Base-by-base conservation (phyloP, 2,888 invertebrate species). In the Conistra vaccinii region DNA sequence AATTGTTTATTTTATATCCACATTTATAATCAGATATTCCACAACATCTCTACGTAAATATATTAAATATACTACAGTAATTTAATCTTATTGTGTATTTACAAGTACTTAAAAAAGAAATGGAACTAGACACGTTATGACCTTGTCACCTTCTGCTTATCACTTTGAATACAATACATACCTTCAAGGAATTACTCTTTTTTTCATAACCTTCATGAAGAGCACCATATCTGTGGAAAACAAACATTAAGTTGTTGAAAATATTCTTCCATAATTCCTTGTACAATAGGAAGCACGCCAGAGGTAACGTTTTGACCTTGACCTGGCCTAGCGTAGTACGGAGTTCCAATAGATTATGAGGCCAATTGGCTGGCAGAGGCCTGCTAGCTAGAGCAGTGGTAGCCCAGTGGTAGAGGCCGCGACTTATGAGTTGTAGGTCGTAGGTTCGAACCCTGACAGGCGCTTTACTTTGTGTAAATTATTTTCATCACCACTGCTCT, bases 161-260 rank as follows among this genome's bases (percentile, higher is more conserved):
- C 63, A 80, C 66, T 75, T 78, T 75, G 73, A 85, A 72, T 70
- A 76, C 57, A 80, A 82, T 85, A 90, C 90, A 79, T 90, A 92
- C 91, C 87, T 89, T 90, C 53, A 93, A 80, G 69, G 23, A 93
- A 92, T 80, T 88, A 91, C 90, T 93, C 96, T 97, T 92, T 98
- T 98, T 92, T 98, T 98, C 96, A 98, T 98, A 61, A 99, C 97
- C 95, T 98, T 98, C 98, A 99, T 99, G 91, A 99, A 98, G 58
- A 99, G 95, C 70, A 99, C 98, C 99, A 99, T 99, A 96, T 98
- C 98, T 98, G 96, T 58, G 97, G 6, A 87, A 90, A 91, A 84
- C 48, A 78, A 70, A 76, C 0, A 61, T 53, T 5, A 17, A 29
- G 3, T 29, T 57, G 55, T 57, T 57, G 55, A 57, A 29, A 17